Evolutionary conservation across 2,888 invertebrate species (phyloP), one percentile per base, ranked within the genome.

Genomic region (Archips crataeganus): DNA sequence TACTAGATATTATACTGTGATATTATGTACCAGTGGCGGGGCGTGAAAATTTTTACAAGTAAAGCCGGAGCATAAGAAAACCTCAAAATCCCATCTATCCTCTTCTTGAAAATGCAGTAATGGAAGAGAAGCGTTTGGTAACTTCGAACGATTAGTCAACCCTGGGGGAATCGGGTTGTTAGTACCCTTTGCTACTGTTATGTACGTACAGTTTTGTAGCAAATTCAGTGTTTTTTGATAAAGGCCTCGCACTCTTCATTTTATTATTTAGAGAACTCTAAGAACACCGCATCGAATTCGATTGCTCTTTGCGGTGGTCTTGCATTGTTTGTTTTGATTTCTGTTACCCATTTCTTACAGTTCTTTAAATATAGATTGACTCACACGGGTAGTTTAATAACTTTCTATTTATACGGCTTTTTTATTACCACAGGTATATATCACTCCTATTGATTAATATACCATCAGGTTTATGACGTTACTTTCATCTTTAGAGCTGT

Each of bases 301-400:
- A 82, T 80, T 83, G 84, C 82, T 82, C 89, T 87, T 84, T 90
- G 93, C 89, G 94, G 92, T 94, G 93, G 93, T 93, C 94, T 87
- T 82, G 84, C 79, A 83, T 87, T 83, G 85, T 89, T 89, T 90
- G 89, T 89, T 90, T 86, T 74, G 60, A 70, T 65, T 45, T 49
- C 60, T 87, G 85, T 82, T 86, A 83, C 80, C 82, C 83, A 86
- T 91, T 91, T 91, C 90, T 89, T 90, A 83, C 83, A 81, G 88
- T 88, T 85, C 87, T 85, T 85, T 86, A 90, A 92, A 91, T 90
- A 90, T 87, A 85, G 77, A 80, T 74, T 76, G 81, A 84, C 85
- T 87, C 89, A 84, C 88, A 89, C 87, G 84, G 85, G 84, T 87
- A 84, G 87, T 81, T 88, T 89, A 87, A 87, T 80, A 82, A 76